These are phyloP conservation scores for Solen grandis DNA, from an alignment of 1,140 invertebrate genomes.

Conservation along the genomic window DNA sequence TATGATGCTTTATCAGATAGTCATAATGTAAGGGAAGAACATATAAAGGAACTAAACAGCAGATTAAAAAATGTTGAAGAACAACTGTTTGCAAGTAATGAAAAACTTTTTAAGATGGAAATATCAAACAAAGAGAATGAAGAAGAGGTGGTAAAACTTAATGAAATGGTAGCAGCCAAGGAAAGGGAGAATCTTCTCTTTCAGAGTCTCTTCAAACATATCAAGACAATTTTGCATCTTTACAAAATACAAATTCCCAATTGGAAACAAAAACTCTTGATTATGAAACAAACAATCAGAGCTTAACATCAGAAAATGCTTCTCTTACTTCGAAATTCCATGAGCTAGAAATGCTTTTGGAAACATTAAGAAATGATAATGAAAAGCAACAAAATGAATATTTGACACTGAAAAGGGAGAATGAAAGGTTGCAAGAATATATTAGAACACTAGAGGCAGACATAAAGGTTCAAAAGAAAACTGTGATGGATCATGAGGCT, in stretches of 20 bases:
- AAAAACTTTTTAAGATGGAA: too few species aligned
- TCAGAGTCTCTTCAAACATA: too few species aligned
- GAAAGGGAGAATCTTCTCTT: slow-evolving; percentile 36
- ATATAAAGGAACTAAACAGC: too few species aligned
- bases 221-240: too few species aligned
- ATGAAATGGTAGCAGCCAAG: slow-evolving; percentile 12
- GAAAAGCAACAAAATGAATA: slow-evolving; percentile 27
- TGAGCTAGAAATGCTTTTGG: slow-evolving; percentile 31
- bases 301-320: slow-evolving; percentile 52
- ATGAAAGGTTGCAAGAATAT: slow-evolving; percentile 19
- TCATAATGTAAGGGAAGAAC: too few species aligned
- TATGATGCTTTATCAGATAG: too few species aligned
- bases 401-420: slow-evolving; percentile 31
- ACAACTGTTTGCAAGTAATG: too few species aligned
- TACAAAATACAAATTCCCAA: too few species aligned
- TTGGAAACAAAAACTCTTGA: background rate
- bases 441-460: slow-evolving; percentile 21
- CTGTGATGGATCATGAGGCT: slow-evolving; percentile 58
- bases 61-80: too few species aligned
- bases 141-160: background rate
- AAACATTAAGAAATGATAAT: slow-evolving; percentile 32
- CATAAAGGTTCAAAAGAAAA: slow-evolving; percentile 40
- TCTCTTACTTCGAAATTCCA: slow-evolving; percentile 35
- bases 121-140: background rate
- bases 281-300: background rate